Evolutionary conservation across 1,140 invertebrate genomes (phyloP), one percentile per base, ranked within the genome.

Genomic region (Portunus trituberculatus): DNA sequence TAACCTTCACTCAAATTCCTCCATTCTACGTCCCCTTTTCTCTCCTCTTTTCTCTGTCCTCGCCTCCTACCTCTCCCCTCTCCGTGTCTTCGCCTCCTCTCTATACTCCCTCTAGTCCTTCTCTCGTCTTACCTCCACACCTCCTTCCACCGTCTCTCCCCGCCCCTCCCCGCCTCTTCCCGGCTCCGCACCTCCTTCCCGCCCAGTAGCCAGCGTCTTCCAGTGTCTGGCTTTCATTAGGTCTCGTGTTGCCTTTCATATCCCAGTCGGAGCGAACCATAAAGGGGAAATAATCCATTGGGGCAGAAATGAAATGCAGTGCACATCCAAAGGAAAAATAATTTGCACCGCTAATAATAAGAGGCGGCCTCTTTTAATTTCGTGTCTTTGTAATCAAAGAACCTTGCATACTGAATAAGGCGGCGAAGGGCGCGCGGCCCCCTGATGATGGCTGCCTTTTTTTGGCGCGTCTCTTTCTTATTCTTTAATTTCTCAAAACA

Each of bases 341-440:
- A 95, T 95, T 95, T 95, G 94, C 94, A 95, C 94, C 94, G 90
- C 94, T 95, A 95, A 95, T 95, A 95, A 95, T 95, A 95, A 95
- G 94, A 95, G 59, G 94, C 94, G 90, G 94, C 94, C 94, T 95
- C 94, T 95, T 95, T 95, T 95, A 95, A 95, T 95, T 95, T 45
- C 94, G 94, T 88, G 94, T 95, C 94, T 95, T 95, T 95, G 94
- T 95, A 95, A 95, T 95, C 94, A 94, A 91, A 94, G 88, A 91
- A 91, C 39, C 93, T 94, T 90, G 93, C 93, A 94, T 94, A 94
- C 93, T 94, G 93, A 94, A 94, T 91, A 91, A 94, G 93, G 88
- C 76, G 93, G 92, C 28, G 87, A 52, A 86, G 84, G 92, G 67
- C 46, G 39, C 67, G 88, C 88, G 29, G 88, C 52, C 14, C 29